Evolutionary conservation across 1,140 invertebrate species (phyloP).

Genomic region (Latrodectus geometricus): DNA sequence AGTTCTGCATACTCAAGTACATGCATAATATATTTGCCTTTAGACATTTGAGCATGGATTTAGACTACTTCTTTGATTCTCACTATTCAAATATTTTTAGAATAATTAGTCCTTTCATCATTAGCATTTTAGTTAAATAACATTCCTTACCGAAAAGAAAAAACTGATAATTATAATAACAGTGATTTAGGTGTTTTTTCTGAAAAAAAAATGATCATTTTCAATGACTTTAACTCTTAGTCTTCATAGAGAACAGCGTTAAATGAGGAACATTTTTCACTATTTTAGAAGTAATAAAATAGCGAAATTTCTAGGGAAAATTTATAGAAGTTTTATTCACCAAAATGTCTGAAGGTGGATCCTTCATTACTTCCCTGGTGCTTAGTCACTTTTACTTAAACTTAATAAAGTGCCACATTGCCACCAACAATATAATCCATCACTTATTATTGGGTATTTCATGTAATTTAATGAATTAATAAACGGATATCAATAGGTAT

Average conservation of each 20-base stretch:
- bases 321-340: constrained; percentile 35
- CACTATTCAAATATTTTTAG: constrained; percentile 46
- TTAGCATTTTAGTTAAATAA: constrained; percentile 15
- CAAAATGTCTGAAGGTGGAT: constrained; percentile 35
- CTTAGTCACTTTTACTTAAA: constrained; percentile 27
- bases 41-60: constrained; percentile 51
- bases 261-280: constrained; percentile 24
- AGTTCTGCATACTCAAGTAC: constrained; percentile 59
- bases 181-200: constrained; percentile 55
- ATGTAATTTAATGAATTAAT: neutral
- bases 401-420: constrained; percentile 33
- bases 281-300: constrained; percentile 40
- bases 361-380: constrained; percentile 34
- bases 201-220: constrained; percentile 38
- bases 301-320: constrained; percentile 26
- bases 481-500: neutral
- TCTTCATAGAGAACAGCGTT: constrained; percentile 32
- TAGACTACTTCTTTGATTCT: constrained; percentile 56
- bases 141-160: neutral
- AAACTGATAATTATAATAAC: neutral
- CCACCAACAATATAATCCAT: neutral
- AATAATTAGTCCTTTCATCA: constrained; percentile 24
- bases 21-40: constrained; percentile 56
- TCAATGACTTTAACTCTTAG: constrained; percentile 54
- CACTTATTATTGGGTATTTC: too few relatives aligned